Evolutionary conservation across 2,888 invertebrate species (phyloP).

Genomic region (Mayetiola destructor): DNA sequence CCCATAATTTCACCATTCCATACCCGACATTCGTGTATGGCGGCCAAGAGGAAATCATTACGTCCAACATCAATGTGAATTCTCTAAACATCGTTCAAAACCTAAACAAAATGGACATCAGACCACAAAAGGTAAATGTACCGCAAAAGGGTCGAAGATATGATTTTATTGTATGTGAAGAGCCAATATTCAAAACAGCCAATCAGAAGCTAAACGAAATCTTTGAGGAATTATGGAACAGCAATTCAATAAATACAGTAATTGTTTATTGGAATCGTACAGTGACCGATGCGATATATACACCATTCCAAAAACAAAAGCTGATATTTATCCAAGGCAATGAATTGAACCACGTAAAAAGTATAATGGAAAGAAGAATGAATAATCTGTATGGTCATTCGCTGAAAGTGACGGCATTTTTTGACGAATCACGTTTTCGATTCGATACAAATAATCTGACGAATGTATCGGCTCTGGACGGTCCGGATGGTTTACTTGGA

Average conservation of each 20-base stretch:
- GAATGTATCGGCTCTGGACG: background rate
- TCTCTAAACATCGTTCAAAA: background rate
- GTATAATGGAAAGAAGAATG: background rate
- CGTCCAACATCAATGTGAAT: background rate
- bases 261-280: constrained; percentile 28
- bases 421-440: constrained; percentile 35
- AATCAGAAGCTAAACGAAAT: constrained; percentile 24
- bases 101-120: constrained; percentile 21
- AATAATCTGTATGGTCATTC: constrained; percentile 29
- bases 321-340: constrained; percentile 25
- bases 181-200: constrained; percentile 16
- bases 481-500: constrained; percentile 30
- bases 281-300: constrained; percentile 39
- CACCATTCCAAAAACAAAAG: constrained; percentile 37
- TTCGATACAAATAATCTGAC: constrained; percentile 23
- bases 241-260: constrained; percentile 40
- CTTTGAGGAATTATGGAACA: constrained; percentile 40
- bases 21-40: background rate
- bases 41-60: too few relatives aligned
- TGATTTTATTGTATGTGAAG: constrained; percentile 27
- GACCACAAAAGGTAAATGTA: constrained; percentile 26
- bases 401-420: constrained; percentile 27
- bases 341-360: constrained; percentile 15
- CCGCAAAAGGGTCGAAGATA: constrained; percentile 27
- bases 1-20: background rate